These are phyloP conservation scores for Agrochola lychnidis DNA, from an alignment of 2,888 invertebrate genomes.

Conservation along the genomic window DNA sequence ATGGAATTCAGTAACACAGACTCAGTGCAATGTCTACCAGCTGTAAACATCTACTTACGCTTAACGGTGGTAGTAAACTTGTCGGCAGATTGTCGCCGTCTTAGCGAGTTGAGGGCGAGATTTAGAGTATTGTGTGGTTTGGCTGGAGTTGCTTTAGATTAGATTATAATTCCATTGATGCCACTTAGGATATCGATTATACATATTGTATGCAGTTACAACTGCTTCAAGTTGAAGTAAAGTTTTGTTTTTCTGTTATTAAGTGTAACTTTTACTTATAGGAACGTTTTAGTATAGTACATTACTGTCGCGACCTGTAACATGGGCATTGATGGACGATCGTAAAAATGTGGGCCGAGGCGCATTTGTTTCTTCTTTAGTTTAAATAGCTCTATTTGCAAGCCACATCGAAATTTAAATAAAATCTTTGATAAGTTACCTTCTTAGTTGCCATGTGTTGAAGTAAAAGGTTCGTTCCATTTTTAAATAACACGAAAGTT, in stretches of 20 bases:
- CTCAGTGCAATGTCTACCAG: constrained; percentile 66
- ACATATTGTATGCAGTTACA: constrained; percentile 4
- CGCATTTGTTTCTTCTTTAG: too few relatives aligned
- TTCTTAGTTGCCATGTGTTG: too few relatives aligned
- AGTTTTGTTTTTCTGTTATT: background rate
- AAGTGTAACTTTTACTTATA: background rate
- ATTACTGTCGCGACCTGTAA: too few relatives aligned
- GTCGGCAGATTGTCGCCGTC: constrained; percentile 62
- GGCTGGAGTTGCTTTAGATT: constrained; percentile 39
- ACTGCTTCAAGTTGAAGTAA: background rate
- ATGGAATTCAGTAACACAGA: constrained; percentile 66
- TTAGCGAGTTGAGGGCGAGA: constrained; percentile 57
- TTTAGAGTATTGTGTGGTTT: constrained; percentile 46
- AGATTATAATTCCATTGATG: constrained; percentile 42
- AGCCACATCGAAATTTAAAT: too few relatives aligned
- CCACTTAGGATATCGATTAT: constrained; percentile 20
- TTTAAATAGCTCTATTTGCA: too few relatives aligned
- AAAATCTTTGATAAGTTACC: too few relatives aligned
- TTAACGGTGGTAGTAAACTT: constrained; percentile 63
- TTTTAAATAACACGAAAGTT: too few relatives aligned
- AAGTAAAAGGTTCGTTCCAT: too few relatives aligned
- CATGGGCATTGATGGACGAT: too few relatives aligned
- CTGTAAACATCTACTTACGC: constrained; percentile 72
- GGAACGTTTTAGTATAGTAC: background rate
- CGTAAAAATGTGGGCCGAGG: too few relatives aligned